Evolutionary conservation across 1,140 invertebrate species (phyloP), one percentile per base, ranked within the genome.

Genomic region (Leptopilina boulardi): DNA sequence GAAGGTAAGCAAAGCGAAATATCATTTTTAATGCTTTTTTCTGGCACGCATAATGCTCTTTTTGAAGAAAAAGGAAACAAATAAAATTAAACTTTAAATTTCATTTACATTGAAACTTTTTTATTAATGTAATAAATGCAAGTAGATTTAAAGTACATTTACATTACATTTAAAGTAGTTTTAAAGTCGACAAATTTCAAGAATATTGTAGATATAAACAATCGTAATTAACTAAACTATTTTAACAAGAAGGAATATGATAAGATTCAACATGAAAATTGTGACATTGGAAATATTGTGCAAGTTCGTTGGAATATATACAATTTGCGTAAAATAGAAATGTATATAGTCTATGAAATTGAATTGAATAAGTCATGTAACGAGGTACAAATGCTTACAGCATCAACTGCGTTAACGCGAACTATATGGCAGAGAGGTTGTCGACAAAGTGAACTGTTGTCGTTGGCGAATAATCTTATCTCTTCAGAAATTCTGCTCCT

Each of bases 1-100:
- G 97, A 98, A 93, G 96, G 96, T 97, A 88, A 91, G 89, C 74
- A 56, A 15, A 34, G 59, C 59, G 26, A 66, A 66, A 30, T 66
- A 66, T 66, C 26, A 66, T 26, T 23, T n/a, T 26, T 30, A n/a
- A 66, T 34, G 26, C 59, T 15, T 11, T 66, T 66, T n/a, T 15
- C 59, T 66, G 59, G 23, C 59, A 66, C 15, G n/a, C n/a, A n/a
- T n/a, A n/a, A 66, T 66, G 23, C 59, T 66, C n/a, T 66, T 30
- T 66, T n/a, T n/a, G n/a, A n/a, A n/a, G n/a, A n/a, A n/a, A n/a
- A 13, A 34, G 23, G 26, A 66, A 30, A 66, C 23, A 66, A 66
- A 30, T n/a, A 66, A 30, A 66, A 34, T 66, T 5, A n/a, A n/a
- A 66, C 15, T 30, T 26, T 15, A 66, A 66, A 34, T n/a, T 34